Conservation (phyloP, 2,113 vertebrate genomes). For the Vimba vimba region DNA sequence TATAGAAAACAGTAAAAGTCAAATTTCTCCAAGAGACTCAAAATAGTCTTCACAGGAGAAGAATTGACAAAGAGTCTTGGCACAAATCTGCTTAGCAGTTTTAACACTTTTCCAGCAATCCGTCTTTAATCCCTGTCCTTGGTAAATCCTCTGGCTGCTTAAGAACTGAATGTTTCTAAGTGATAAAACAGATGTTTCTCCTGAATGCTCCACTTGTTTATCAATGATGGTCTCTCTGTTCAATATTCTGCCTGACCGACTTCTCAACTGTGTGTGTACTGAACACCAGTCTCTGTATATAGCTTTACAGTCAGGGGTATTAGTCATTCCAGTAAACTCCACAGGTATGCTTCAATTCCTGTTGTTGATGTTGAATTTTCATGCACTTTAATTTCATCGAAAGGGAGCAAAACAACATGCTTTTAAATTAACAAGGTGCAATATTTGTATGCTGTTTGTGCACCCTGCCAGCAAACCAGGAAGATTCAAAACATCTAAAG, state of each 20-base stretch:
- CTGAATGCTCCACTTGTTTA: neutral
- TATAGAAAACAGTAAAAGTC: neutral
- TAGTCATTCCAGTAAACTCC: neutral
- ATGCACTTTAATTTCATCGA: neutral
- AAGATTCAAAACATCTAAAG: neutral
- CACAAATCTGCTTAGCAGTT: slow-evolving; percentile 5
- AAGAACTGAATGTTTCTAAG: neutral
- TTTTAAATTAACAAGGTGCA: neutral
- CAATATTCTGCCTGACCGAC: neutral
- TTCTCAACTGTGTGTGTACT: neutral
- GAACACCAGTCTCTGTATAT: neutral
- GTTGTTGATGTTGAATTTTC: neutral
- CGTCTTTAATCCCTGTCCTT: neutral
- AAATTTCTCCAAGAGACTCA: neutral
- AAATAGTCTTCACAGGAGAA: neutral
- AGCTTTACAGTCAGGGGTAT: neutral
- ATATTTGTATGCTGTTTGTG: neutral
- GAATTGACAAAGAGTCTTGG: neutral
- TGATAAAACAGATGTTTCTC: slow-evolving; percentile 9
- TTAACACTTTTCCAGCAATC: slow-evolving; percentile 9
- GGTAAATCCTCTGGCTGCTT: slow-evolving; percentile 16
- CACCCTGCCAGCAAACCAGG: neutral
- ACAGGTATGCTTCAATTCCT: neutral
- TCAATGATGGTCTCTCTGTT: neutral
- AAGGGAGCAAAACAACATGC: neutral